Evolutionary conservation across 1,140 invertebrate species (phyloP), one percentile per base, ranked within the genome.

Genomic region (Bombus fervidus): DNA sequence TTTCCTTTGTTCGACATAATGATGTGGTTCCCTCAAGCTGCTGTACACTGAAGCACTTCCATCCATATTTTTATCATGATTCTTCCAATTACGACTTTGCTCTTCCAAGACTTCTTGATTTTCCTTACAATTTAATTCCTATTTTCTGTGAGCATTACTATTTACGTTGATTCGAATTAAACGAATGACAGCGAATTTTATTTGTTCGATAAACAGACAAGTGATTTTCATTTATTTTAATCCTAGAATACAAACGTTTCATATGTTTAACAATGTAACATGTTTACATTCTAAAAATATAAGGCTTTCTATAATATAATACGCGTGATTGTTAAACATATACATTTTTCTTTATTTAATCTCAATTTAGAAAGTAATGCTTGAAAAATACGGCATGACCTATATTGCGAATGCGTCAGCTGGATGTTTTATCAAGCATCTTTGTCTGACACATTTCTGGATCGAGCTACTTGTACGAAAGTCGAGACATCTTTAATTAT

Each of bases 331-430:
- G 34, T 10, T 28, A 15, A 18, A 1, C 12, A 4, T 37, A 28
- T 18, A 15, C 43, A 10, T 25, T 57, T 72, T 59, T 71, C 39
- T 69, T 62, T 5, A 41, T 71, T 62, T 34, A 53, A 86, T 81
- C 74, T 28, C 31, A 28, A 37, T 74, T 39, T 39, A 39, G 47
- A 34, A 78, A 64, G 57, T 62, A 86, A 79, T 37, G 57, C 37
- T 72, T 15, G 57, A 25, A 31, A 86, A 73, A 85, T 86, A 43
- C 34, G 9, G 18, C 43, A 31, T 68, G 62, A n/a, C 47, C 39
- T 86, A 68, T 64, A 81, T 87, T 69, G 22, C 22, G 41, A 77
- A 66, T 37, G 31, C 73, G 43, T 69, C 37, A 25, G 74, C 13
- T 59, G 34, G 57, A 62, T 59, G 75, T 77, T 77, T 77, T 62